These are phyloP conservation scores for Aspiorhynchus laticeps DNA, from an alignment of 2,113 vertebrate genomes.

Conservation along the genomic window DNA sequence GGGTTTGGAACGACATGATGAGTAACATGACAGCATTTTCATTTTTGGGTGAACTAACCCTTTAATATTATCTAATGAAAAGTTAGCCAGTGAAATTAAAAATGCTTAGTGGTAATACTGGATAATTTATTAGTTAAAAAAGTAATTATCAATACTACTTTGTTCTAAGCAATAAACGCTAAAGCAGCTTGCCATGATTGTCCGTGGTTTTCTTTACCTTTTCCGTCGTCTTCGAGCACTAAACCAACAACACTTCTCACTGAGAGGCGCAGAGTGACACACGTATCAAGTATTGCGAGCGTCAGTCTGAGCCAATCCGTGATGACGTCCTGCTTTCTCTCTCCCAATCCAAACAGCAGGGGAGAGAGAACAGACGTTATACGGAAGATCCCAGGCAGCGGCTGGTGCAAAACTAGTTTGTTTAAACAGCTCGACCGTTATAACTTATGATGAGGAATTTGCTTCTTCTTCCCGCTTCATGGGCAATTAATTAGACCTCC, in stretches of 20 bases:
- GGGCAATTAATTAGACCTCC: not conserved
- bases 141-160: not conserved
- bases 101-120: too few species aligned
- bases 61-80: too few species aligned
- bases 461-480: not conserved
- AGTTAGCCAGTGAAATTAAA: too few species aligned
- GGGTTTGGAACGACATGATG: too few species aligned
- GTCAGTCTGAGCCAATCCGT: constrained; percentile 59
- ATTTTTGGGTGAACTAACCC: too few species aligned
- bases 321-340: constrained; percentile 52
- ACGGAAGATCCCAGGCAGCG: constrained; percentile 29
- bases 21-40: too few species aligned
- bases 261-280: constrained; percentile 46
- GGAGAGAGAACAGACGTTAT: constrained; percentile 40
- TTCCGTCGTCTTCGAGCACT: constrained; percentile 9
- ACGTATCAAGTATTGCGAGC: constrained; percentile 45
- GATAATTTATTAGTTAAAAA: not conserved
- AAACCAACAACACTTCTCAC: constrained; percentile 48
- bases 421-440: constrained; percentile 35
- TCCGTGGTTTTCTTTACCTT: not conserved
- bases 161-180: not conserved
- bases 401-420: constrained; percentile 46
- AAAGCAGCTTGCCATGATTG: not conserved
- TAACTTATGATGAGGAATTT: not conserved
- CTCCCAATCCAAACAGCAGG: constrained; percentile 41